phyloP scores from a whole-genome alignment of 1,140 invertebrate genomes.

The Heterodera schachtii region DNA sequence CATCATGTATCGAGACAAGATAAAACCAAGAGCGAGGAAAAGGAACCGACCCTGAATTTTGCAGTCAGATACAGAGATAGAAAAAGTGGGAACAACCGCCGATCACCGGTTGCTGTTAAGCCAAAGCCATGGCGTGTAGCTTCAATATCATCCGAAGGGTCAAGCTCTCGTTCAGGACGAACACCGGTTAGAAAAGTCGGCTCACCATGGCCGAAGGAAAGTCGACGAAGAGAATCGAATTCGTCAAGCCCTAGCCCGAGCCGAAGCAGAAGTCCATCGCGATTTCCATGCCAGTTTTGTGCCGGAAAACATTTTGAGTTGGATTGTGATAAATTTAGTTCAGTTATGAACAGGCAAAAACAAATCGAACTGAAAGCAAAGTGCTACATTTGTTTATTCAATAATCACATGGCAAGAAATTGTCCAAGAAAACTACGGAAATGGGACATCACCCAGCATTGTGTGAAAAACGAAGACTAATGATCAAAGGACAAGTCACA shows the following conservation, averaged over 20 bases:
- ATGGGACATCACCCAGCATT: constrained; percentile 8
- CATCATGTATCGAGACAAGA: no score
- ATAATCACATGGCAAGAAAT: constrained; percentile 1
- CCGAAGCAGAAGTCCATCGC: not conserved
- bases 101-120: no score
- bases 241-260: not conserved
- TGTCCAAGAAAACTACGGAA: not conserved
- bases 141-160: no score
- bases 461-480: not conserved
- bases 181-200: no score
- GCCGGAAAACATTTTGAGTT: not conserved
- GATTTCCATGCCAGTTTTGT: constrained; percentile 14
- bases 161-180: no score
- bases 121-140: no score
- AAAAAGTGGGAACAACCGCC: no score
- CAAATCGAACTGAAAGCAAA: not conserved
- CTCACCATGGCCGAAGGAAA: not conserved
- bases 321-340: constrained; percentile 3
- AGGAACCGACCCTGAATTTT: no score
- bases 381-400: not conserved
- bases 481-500: not conserved
- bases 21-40: no score
- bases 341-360: not conserved
- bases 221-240: not conserved
- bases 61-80: no score